Conservation (phyloP, 2,888 invertebrate species). For the Ochropleura leucogaster region DNA sequence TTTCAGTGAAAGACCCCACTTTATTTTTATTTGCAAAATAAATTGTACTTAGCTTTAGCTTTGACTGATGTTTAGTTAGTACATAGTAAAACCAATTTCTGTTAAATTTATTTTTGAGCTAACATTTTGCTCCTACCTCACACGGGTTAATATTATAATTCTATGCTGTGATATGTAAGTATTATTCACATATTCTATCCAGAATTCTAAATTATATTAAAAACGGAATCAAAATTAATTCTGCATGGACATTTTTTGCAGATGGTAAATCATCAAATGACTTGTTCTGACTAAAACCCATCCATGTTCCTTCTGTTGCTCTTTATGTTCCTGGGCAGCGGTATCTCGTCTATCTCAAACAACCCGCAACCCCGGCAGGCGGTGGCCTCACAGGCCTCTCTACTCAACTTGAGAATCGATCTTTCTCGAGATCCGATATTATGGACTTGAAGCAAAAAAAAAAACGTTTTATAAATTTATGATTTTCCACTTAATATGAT, state of each 20-base stretch:
- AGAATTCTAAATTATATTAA: neutral
- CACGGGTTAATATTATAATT: neutral
- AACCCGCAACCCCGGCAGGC: too few relatives aligned
- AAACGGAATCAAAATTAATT: neutral
- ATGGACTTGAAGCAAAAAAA: too few relatives aligned
- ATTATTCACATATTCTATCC: neutral
- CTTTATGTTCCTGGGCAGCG: too few relatives aligned
- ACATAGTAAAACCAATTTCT: slow-evolving; percentile 7
- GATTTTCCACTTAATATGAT: slow-evolving; percentile 22
- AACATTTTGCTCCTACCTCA: neutral
- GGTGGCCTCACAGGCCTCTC: too few relatives aligned
- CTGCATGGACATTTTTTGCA: neutral
- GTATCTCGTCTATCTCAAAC: too few relatives aligned
- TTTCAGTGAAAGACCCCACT: slow-evolving; percentile 27
- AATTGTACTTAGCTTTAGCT: slow-evolving; percentile 23
- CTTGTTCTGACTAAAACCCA: too few relatives aligned
- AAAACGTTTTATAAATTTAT: slow-evolving; percentile 6
- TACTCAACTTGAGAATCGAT: too few relatives aligned
- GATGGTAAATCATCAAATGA: too few relatives aligned
- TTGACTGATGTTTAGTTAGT: slow-evolving; percentile 21
- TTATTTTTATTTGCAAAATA: slow-evolving; percentile 42
- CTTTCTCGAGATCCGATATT: too few relatives aligned
- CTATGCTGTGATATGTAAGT: neutral
- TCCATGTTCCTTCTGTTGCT: too few relatives aligned
- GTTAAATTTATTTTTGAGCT: neutral